phyloP scores from a whole-genome alignment of 2,888 invertebrate species.

The Spatulosminthurus flaviceps region DNA sequence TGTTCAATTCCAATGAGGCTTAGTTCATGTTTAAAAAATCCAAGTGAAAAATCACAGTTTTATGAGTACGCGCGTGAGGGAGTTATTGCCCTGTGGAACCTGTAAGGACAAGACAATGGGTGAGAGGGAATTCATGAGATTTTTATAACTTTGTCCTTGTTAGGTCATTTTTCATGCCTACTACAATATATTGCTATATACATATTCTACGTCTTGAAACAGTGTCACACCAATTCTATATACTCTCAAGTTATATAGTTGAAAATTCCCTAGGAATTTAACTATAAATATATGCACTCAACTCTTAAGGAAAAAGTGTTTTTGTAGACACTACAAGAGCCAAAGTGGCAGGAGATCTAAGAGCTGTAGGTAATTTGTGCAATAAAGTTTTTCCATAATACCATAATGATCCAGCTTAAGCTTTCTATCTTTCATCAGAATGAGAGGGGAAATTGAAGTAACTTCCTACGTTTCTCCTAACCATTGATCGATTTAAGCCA shows the following conservation, averaged over 20 bases:
- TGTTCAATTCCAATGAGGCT: neutral
- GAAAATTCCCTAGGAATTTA: too few relatives aligned
- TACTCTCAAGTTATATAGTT: too few relatives aligned
- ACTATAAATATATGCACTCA: too few relatives aligned
- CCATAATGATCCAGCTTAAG: neutral
- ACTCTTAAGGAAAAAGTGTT: too few relatives aligned
- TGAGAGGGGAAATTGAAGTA: neutral
- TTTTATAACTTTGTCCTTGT: neutral
- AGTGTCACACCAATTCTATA: too few relatives aligned
- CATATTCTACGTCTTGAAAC: too few relatives aligned
- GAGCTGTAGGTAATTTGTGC: neutral
- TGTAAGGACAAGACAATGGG: neutral
- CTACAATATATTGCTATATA: too few relatives aligned
- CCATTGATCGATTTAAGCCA: neutral
- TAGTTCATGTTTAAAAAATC: neutral
- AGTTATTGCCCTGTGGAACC: neutral
- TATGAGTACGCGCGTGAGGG: neutral
- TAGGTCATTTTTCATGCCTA: neutral
- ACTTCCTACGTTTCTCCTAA: neutral
- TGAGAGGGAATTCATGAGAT: neutral
- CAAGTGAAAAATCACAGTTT: conserved; percentile 2
- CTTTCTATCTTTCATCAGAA: conserved; percentile 2
- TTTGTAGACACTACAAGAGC: too few relatives aligned
- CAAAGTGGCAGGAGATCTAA: too few relatives aligned
- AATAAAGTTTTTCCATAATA: neutral